A percentile compares a stretch with the other conserved stretches of the same genome.
Evolutionary conservation across 2,797 vertebrate genomes (phyloP).

Genomic region (Sylvilagus floridanus): DNA sequence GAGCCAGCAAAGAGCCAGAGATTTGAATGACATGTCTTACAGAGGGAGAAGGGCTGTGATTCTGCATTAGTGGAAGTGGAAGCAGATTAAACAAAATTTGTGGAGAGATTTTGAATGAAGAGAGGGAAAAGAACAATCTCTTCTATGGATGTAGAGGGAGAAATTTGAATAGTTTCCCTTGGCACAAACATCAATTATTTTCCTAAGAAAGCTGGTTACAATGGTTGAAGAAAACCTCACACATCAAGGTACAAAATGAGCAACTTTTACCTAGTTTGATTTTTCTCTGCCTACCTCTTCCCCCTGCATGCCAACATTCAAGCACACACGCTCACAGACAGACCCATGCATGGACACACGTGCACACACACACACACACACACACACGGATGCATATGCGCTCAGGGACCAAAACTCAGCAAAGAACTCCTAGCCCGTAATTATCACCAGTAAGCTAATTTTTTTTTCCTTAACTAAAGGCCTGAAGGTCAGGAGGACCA

Average conservation of each 20-base stretch:
- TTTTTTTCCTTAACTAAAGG: slow-evolving; percentile 62
- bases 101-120: neutral
- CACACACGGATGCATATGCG: fast-evolving
- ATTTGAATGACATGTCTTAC: too few species aligned
- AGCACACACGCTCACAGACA: neutral
- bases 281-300: neutral
- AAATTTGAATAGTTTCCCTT: neutral
- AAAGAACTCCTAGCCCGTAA: slow-evolving; percentile 21
- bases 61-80: neutral
- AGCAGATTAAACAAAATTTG: neutral
- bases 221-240: neutral
- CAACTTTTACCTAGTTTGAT: neutral
- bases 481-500: slow-evolving; percentile 27
- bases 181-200: neutral
- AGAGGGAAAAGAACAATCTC: neutral
- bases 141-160: neutral
- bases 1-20: too few species aligned
- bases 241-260: neutral
- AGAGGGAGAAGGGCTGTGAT: fast-evolving
- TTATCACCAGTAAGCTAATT: slow-evolving; percentile 41
- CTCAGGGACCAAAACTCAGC: neutral
- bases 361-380: neutral
- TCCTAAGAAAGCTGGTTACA: neutral
- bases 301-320: neutral
- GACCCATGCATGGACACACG: neutral